Conservation (phyloP, 1,140 invertebrate genomes). For the Heliconius congener region DNA sequence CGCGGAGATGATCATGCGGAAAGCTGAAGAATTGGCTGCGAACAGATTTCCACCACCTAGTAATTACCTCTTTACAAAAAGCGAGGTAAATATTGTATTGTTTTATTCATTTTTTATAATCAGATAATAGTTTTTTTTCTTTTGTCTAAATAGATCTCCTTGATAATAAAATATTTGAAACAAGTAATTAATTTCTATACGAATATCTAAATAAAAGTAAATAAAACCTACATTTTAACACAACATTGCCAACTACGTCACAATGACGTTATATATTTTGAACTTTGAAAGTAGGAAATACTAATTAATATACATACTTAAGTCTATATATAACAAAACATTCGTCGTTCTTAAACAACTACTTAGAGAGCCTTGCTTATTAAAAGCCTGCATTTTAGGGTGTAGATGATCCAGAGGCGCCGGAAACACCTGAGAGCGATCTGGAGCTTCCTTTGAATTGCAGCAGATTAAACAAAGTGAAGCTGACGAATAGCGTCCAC, state of each 20-base stretch:
- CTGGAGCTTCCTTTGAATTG: conserved; percentile 52
- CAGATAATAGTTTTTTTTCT: too few relatives aligned
- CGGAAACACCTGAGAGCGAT: conserved; percentile 38
- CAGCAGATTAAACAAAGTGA: conserved; percentile 53
- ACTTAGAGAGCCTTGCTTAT: neutral
- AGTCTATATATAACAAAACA: neutral
- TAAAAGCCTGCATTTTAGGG: conserved; percentile 46
- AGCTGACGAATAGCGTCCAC: conserved; percentile 53
- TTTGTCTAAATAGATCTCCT: too few relatives aligned
- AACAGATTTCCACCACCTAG: conserved; percentile 39
- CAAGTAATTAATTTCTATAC: too few relatives aligned
- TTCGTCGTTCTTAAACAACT: neutral
- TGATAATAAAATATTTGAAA: too few relatives aligned
- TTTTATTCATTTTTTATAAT: neutral
- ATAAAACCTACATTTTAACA: neutral
- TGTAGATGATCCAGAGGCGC: conserved; percentile 53
- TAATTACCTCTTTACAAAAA: conserved; percentile 57
- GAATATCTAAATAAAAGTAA: neutral
- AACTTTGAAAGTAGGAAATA: neutral
- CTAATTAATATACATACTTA: neutral
- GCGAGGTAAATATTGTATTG: conserved; percentile 53
- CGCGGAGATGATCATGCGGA: conserved; percentile 65
- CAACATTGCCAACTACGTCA: neutral
- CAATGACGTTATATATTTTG: neutral
- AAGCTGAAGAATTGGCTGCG: conserved; percentile 61